These are phyloP conservation scores for Tetraodon nigroviridis DNA, from an alignment of 2,113 vertebrate species.

Conservation along the genomic window DNA sequence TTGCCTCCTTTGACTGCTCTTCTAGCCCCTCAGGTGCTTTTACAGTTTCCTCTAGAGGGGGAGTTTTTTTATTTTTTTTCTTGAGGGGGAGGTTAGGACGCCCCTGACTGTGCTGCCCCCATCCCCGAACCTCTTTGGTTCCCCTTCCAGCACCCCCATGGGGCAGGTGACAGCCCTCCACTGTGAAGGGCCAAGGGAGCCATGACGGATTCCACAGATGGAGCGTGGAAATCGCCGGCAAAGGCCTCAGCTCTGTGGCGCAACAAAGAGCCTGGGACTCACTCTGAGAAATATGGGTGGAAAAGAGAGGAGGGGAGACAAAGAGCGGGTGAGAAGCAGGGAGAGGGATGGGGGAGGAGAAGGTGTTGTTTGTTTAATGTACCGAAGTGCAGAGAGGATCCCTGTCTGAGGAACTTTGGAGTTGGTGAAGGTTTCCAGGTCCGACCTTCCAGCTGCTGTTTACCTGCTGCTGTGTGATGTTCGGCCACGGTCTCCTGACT, in stretches of 20 bases:
- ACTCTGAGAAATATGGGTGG: slow-evolving; percentile 76
- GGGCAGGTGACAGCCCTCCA: slow-evolving; percentile 95
- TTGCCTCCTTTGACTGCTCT: slow-evolving; percentile 34
- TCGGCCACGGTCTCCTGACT: no score
- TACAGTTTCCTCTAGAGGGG: slow-evolving; percentile 71
- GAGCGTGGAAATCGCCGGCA: slow-evolving; percentile 97
- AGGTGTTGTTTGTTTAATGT: slow-evolving; percentile 55
- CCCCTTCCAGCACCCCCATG: slow-evolving; percentile 79
- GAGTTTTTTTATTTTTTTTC: slow-evolving; percentile 27
- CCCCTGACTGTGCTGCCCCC: slow-evolving; percentile 78
- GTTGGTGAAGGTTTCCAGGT: slow-evolving; percentile 8
- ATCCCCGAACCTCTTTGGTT: slow-evolving; percentile 64
- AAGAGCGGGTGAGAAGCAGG: slow-evolving; percentile 38
- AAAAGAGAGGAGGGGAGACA: slow-evolving; percentile 78
- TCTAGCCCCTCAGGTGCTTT: slow-evolving; percentile 79
- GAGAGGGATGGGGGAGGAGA: slow-evolving; percentile 45
- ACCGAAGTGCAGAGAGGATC: slow-evolving; percentile 18
- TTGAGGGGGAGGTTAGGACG: slow-evolving; percentile 68
- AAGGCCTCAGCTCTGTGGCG: slow-evolving; percentile 85
- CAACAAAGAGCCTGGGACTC: slow-evolving; percentile 84
- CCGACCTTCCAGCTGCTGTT: neutral
- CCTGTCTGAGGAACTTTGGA: slow-evolving; percentile 1
- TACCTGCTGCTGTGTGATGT: neutral
- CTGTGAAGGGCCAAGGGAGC: slow-evolving; percentile 83
- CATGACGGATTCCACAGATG: slow-evolving; percentile 99